phyloP scores from a whole-genome alignment of 2,113 vertebrate species.

The Gambusia affinis region DNA sequence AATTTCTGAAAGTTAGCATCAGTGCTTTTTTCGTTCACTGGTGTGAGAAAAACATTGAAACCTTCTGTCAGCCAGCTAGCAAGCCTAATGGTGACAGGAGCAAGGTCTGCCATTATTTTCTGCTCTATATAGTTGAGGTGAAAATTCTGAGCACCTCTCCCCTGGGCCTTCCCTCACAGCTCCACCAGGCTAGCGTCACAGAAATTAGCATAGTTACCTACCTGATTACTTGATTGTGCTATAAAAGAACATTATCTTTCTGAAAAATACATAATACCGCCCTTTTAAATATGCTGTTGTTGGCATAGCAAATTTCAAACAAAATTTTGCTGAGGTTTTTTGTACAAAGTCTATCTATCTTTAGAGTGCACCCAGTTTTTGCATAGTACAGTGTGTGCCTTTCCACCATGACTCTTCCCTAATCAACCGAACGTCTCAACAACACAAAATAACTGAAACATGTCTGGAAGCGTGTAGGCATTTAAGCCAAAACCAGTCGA shows the following conservation, averaged over 20 bases:
- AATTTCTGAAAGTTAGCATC: background rate
- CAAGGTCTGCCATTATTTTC: no score
- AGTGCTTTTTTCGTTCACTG: background rate
- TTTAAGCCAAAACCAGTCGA: constrained; percentile 56
- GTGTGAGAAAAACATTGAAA: background rate
- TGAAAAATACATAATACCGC: no score
- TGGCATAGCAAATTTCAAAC: background rate
- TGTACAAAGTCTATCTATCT: background rate
- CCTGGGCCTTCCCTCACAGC: no score
- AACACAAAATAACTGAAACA: constrained; percentile 42
- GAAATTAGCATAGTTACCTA: no score
- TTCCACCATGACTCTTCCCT: background rate
- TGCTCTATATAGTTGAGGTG: no score
- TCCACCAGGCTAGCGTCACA: no score
- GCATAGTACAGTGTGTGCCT: constrained; percentile 1
- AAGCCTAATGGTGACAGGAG: background rate
- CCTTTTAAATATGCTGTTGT: background rate
- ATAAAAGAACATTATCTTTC: no score
- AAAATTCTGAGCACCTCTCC: no score
- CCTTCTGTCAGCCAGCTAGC: background rate
- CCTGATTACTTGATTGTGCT: no score
- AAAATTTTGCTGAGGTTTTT: no score
- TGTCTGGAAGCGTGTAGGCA: constrained; percentile 64
- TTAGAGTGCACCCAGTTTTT: constrained; percentile 14
- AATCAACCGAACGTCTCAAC: constrained; percentile 35